Percentiles rank a stretch among this genome's conserved stretches.
Evolutionary conservation across 1,140 invertebrate species (phyloP).

Genomic region (Drosophila guanche): DNA sequence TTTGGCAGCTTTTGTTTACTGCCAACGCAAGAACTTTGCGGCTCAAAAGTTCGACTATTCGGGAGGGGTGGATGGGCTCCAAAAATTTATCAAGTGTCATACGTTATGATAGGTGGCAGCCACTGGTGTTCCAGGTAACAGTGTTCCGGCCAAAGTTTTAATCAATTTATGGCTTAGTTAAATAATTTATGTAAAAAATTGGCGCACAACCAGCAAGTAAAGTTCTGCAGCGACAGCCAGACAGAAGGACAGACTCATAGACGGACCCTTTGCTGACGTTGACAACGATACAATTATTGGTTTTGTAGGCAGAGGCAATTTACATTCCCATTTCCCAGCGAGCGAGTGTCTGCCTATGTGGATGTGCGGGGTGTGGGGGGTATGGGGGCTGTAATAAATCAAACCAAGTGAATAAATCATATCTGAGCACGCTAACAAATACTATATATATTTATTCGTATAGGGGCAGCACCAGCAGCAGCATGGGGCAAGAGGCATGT

Average conservation of each 20-base stretch:
- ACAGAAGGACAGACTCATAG: too few relatives aligned
- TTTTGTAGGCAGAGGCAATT: constrained; percentile 71
- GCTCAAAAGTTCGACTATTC: constrained; percentile 14
- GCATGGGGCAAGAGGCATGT: not conserved
- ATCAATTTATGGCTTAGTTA: constrained; percentile 61
- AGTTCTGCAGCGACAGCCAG: constrained; percentile 12
- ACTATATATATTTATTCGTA: constrained; percentile 16
- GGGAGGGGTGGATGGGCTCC: constrained; percentile 8
- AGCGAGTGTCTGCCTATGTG: not conserved
- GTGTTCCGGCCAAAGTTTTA: constrained; percentile 48
- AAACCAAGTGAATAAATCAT: constrained; percentile 82
- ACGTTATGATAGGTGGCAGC: constrained; percentile 43
- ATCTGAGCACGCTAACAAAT: constrained; percentile 51
- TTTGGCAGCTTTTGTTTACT: constrained; percentile 36
- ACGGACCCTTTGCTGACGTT: constrained; percentile 26
- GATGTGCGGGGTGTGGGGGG: too few relatives aligned
- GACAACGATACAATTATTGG: constrained; percentile 74
- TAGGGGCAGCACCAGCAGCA: not conserved
- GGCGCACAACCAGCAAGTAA: constrained; percentile 21
- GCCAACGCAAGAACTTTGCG: constrained; percentile 40
- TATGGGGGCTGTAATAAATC: constrained; percentile 75
- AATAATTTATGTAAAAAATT: constrained; percentile 72
- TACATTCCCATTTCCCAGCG: constrained; percentile 38
- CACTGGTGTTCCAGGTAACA: not conserved
- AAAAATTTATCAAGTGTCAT: constrained; percentile 71